Conservation (phyloP, 2,888 invertebrate genomes). For the Chrysolina oricalcia region DNA sequence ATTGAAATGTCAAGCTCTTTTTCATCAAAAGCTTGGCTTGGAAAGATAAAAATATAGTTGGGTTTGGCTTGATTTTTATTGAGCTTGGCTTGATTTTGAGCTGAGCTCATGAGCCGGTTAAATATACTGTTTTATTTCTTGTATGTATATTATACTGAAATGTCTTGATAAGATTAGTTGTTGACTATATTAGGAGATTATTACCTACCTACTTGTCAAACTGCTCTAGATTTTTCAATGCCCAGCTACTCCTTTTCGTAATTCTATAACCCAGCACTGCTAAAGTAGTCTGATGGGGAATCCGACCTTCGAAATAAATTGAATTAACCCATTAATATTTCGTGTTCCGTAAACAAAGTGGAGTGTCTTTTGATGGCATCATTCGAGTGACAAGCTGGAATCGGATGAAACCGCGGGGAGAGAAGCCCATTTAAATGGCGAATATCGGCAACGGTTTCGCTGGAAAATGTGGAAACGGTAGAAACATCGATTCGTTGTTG, state of each 20-base stretch:
- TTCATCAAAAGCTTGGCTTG: too few relatives aligned
- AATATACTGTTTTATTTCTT: too few relatives aligned
- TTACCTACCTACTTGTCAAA: too few relatives aligned
- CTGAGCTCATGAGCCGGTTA: too few relatives aligned
- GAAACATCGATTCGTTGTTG: constrained; percentile 37
- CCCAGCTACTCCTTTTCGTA: neutral
- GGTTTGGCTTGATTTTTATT: too few relatives aligned
- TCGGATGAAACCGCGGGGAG: constrained; percentile 27
- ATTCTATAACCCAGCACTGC: neutral
- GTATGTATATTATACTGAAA: too few relatives aligned
- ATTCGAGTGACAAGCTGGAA: constrained; percentile 26
- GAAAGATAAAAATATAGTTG: too few relatives aligned
- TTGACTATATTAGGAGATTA: too few relatives aligned
- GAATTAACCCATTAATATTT: constrained; percentile 4
- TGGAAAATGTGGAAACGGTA: constrained; percentile 31
- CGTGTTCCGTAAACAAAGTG: neutral
- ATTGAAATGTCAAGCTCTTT: too few relatives aligned
- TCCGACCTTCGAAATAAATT: neutral
- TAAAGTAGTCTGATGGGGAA: neutral
- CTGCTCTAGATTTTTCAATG: too few relatives aligned
- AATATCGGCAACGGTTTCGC: constrained; percentile 35
- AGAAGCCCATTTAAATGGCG: constrained; percentile 35
- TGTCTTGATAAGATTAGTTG: too few relatives aligned
- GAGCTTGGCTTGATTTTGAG: too few relatives aligned
- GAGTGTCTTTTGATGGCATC: constrained; percentile 34